Percentiles rank a stretch among this genome's conserved stretches.
Evolutionary conservation across 64 coral and sea anemone genomes (phyloP).

Genomic region (Acropora tenuis): DNA sequence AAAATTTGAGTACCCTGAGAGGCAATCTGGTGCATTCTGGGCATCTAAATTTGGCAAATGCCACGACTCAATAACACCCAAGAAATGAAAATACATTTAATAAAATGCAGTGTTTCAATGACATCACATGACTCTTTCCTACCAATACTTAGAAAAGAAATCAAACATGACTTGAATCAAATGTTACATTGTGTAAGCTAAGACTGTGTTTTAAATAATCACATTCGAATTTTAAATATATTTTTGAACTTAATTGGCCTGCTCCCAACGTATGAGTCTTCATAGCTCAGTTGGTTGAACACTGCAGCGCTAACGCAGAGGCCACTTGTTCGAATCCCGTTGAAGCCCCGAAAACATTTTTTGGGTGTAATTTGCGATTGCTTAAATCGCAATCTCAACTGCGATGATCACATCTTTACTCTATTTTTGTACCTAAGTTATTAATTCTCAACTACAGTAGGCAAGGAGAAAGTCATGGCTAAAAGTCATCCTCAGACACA

Average conservation of each 20-base stretch:
- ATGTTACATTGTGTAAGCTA: background rate
- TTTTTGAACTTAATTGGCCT: background rate
- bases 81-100: background rate
- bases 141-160: background rate
- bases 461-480: background rate
- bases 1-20: background rate
- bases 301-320: too few relatives aligned
- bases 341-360: too few relatives aligned
- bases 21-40: background rate
- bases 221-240: background rate
- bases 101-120: background rate
- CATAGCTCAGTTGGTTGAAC: too few relatives aligned
- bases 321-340: too few relatives aligned
- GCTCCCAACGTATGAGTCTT: too few relatives aligned
- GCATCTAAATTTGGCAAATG: background rate
- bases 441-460: background rate
- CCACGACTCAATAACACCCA: background rate
- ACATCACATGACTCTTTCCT: background rate
- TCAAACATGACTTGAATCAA: slow-evolving; percentile 3
- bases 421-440: background rate
- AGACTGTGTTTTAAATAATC: background rate
- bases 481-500: slow-evolving; percentile 23
- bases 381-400: too few relatives aligned
- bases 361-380: too few relatives aligned
- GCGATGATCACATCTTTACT: too few relatives aligned